Evolutionary conservation across 1,140 invertebrate species (phyloP).

Genomic region (Macrotrachela quadricornifera): DNA sequence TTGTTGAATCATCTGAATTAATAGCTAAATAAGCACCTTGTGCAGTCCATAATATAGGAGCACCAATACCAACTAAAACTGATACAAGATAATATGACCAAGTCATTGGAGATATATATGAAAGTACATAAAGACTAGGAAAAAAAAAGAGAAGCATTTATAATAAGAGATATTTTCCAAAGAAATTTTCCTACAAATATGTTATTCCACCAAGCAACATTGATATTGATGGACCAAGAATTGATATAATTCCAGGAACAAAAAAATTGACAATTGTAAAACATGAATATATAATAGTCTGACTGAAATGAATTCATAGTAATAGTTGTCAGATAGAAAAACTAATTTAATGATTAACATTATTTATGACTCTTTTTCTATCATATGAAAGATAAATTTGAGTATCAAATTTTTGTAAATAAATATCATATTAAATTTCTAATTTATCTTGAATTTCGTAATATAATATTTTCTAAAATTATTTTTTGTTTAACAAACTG

Average conservation of each 20-base stretch:
- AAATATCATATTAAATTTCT: too few species aligned
- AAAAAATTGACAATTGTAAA: constrained; percentile 74
- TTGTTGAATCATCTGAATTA: constrained; percentile 62
- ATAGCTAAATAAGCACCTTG: constrained; percentile 79
- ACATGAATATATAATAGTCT: constrained; percentile 68
- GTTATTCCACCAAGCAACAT: constrained; percentile 58
- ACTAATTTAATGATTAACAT: too few species aligned
- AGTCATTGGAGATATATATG: constrained; percentile 57
- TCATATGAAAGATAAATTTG: too few species aligned
- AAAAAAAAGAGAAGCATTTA: background rate
- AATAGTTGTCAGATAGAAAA: too few species aligned
- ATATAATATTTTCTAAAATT: too few species aligned
- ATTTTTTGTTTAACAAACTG: too few species aligned
- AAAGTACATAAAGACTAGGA: constrained; percentile 33
- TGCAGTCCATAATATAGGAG: constrained; percentile 44
- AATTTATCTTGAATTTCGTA: too few species aligned
- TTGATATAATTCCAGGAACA: constrained; percentile 59
- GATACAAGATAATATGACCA: constrained; percentile 61
- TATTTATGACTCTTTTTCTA: too few species aligned
- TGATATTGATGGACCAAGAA: constrained; percentile 54
- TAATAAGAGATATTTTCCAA: background rate
- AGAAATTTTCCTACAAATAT: constrained; percentile 35
- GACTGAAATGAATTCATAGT: constrained; percentile 19
- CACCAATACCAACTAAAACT: constrained; percentile 60
- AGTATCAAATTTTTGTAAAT: too few species aligned